These are phyloP conservation scores for Tetheella fluctuosa DNA, from an alignment of 2,888 invertebrate genomes.

Conservation along the genomic window DNA sequence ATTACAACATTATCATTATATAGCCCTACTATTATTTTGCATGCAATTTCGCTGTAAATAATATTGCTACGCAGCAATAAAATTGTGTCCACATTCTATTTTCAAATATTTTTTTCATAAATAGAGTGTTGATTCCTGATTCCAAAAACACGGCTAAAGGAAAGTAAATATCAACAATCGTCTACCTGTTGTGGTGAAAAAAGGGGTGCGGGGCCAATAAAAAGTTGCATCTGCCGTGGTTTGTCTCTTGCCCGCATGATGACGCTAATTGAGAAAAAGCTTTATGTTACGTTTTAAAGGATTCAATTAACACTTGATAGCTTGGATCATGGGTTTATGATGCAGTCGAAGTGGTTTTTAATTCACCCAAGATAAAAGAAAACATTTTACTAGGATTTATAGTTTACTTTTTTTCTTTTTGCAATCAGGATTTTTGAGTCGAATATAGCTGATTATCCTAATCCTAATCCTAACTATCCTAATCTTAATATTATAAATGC, in stretches of 20 bases:
- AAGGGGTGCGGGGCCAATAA: slow-evolving; percentile 39
- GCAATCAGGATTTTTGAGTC: too few relatives aligned
- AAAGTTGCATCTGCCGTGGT: slow-evolving; percentile 41
- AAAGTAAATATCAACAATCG: slow-evolving; percentile 16
- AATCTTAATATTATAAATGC: too few relatives aligned
- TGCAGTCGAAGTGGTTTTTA: not conserved
- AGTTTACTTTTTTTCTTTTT: too few relatives aligned
- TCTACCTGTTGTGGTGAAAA: slow-evolving; percentile 62
- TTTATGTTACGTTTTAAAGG: slow-evolving; percentile 35
- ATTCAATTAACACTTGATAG: slow-evolving; percentile 45
- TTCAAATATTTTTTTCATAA: too few relatives aligned
- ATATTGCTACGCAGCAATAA: too few relatives aligned
- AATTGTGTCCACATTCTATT: too few relatives aligned
- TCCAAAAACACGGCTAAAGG: not conserved
- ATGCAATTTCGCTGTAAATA: too few relatives aligned
- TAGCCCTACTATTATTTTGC: too few relatives aligned
- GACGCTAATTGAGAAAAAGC: slow-evolving; percentile 63
- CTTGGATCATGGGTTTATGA: slow-evolving; percentile 2
- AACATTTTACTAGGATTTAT: too few relatives aligned
- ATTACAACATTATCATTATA: not conserved
- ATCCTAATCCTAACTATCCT: too few relatives aligned
- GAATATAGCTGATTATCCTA: too few relatives aligned
- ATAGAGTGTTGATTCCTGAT: not conserved
- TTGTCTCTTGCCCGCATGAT: slow-evolving; percentile 41
- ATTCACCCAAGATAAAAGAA: not conserved